Base-by-base conservation (phyloP, 23 tunicate species). In the Corella eumyota region DNA sequence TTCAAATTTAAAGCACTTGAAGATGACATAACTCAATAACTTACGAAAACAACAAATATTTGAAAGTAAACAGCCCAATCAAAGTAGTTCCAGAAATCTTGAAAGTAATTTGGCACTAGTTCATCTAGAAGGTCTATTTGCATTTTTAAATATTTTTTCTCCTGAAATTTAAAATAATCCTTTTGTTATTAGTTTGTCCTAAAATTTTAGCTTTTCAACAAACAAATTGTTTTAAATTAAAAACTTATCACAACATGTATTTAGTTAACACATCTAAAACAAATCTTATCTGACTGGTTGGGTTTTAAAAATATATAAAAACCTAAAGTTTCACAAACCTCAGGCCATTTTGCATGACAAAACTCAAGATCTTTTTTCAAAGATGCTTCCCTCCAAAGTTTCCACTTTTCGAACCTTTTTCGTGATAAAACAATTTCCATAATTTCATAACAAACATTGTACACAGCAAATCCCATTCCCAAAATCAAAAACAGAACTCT, bases 291-390 rank as follows among this genome's bases (percentile, higher is more conserved):
- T n/a, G n/a, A n/a, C n/a, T n/a, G n/a, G n/a, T n/a, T n/a, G n/a
- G n/a, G n/a, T n/a, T n/a, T n/a, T n/a, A n/a, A n/a, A n/a, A n/a
- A n/a, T n/a, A n/a, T n/a, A n/a, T n/a, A n/a, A n/a, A n/a, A n/a
- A n/a, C n/a, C n/a, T n/a, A n/a, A n/a, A n/a, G n/a, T n/a, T n/a
- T n/a, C n/a, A n/a, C n/a, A n/a, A n/a, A 81, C 97, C 61, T 74
- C 90, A 0, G 90, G 90, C 90, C 97, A 80, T 59, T 80, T 90
- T 36, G 90, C 83, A 81, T 90, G 97, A 61, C 84, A 81, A 51
- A 58, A 75, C 40, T 58, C 36, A 11, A 66, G 26, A 57, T 90
- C 97, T 52, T 40, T 58, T 31, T 75, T 30, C n/a, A 90, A 75
- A 53, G 69, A 48, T 15, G 30, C 27, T n/a, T 64, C 71, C 44